A percentile compares a stretch with the other conserved stretches of the same genome.
Evolutionary conservation across 2,797 vertebrate species (phyloP).

Genomic region (Chelon labrosus): DNA sequence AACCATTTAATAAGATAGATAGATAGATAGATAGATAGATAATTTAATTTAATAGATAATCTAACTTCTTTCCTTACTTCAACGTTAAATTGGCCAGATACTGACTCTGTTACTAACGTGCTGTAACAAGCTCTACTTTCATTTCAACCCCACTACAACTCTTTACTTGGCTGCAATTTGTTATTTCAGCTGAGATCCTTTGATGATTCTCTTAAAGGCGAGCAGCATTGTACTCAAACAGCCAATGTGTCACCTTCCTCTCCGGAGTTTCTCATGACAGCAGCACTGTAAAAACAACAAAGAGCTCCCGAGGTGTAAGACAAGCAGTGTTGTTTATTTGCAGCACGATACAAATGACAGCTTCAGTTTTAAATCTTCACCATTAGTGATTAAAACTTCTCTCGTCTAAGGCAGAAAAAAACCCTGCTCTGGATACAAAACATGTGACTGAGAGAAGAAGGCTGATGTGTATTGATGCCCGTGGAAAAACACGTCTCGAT

Average conservation of each 20-base stretch:
- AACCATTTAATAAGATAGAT: no score
- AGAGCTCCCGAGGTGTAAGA: background rate
- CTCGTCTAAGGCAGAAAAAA: background rate
- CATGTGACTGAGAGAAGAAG: background rate
- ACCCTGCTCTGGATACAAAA: slow-evolving; percentile 9
- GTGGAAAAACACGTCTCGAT: background rate
- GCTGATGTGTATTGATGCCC: background rate
- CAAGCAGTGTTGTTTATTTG: slow-evolving; percentile 49
- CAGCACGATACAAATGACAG: slow-evolving; percentile 21
- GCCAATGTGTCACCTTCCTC: slow-evolving; percentile 5
- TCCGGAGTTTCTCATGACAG: slow-evolving; percentile 8
- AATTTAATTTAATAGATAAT: no score
- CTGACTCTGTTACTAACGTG: background rate
- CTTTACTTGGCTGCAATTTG: background rate
- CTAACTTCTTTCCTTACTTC: no score
- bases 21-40: no score
- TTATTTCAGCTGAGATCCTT: slow-evolving; percentile 15
- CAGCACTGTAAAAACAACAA: slow-evolving; percentile 10
- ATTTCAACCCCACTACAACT: slow-evolving; percentile 1
- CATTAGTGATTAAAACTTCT: slow-evolving; percentile 2
- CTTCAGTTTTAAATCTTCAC: slow-evolving; percentile 4
- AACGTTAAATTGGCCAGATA: no score
- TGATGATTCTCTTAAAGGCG: slow-evolving; percentile 1
- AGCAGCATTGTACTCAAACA: slow-evolving; percentile 24
- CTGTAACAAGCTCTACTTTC: slow-evolving; percentile 17